Evolutionary conservation across 2,113 vertebrate species (phyloP), one percentile per base, ranked within the genome.

Genomic region (Seriola dumerili): DNA sequence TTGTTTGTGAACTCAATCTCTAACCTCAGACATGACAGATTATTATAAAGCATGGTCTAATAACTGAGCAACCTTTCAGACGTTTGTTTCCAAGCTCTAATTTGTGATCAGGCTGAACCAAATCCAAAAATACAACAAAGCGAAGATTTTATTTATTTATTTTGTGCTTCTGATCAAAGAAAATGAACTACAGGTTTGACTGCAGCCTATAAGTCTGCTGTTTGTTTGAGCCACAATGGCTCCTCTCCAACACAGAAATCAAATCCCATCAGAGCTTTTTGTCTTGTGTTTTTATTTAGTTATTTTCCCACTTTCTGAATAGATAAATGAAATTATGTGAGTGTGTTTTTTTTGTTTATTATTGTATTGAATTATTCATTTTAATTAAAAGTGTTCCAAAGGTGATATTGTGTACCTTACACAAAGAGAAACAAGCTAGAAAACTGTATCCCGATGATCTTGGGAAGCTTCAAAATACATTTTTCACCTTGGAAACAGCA

Each of bases 91-190:
- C 21, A 42, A 42, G 23, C 19, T 4, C 23, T 36, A 17, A 36
- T 76, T 25, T 63, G 8, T 54, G 21, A 44, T 44, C 5, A 11
- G 16, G 4, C 17, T 17, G 50, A 76, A 29, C 14, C 64, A 36
- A 46, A 67, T 58, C 14, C 25, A 46, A 19, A 61, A 61, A 68
- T 57, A 32, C 23, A 58, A 32, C 74, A 76, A 34, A 58, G 25
- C 5, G 16, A 34, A n/a, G 1, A 5, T 65, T 29, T 38, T 23
- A 3, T 19, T 29, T 29, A 29, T 29, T 29, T 29, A 29, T 29
- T 29, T 29, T 25, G 9, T 68, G 21, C 13, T 38, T 58, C 14
- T 42, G 52, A 67, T 77, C 0, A 77, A 67, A 68, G 54, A 46
- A 36, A 67, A 36, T n/a, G 38, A 68, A n/a, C 16, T 16, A 8